phyloP scores from a whole-genome alignment of 2,797 vertebrate genomes.

The Microhierax caerulescens region DNA sequence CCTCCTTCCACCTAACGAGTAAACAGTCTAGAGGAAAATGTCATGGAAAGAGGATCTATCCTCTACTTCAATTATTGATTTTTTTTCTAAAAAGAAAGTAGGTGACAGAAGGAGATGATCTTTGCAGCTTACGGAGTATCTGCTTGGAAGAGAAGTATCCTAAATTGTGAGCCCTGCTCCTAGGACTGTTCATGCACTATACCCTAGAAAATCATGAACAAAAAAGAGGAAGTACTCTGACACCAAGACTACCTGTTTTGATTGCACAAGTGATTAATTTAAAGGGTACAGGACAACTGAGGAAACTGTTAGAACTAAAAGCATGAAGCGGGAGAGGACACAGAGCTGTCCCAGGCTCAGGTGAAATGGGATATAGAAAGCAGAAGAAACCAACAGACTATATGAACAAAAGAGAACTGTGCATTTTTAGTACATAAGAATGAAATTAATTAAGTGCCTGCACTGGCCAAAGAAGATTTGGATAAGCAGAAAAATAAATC shows the following conservation, averaged over 20 bases:
- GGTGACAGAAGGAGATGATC: background rate
- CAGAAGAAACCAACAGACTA: constrained; percentile 78
- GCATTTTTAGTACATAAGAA: constrained; percentile 71
- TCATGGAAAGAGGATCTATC: background rate
- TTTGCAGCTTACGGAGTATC: background rate
- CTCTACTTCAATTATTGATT: background rate
- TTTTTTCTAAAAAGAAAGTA: background rate
- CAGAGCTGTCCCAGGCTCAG: constrained; percentile 73
- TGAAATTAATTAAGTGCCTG: constrained; percentile 66
- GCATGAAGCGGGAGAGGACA: background rate
- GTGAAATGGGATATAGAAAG: constrained; percentile 75
- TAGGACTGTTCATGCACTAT: background rate
- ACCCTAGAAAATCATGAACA: background rate
- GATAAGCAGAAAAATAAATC: constrained; percentile 73
- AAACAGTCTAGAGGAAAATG: background rate
- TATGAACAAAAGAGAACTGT: constrained; percentile 64
- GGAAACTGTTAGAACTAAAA: background rate
- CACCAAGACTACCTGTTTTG: background rate
- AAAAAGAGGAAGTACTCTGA: background rate
- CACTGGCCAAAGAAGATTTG: constrained; percentile 69
- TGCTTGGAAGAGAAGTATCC: background rate
- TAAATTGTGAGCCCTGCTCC: background rate
- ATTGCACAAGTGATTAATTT: background rate
- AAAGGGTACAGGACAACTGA: constrained; percentile 39
- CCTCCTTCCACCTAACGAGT: background rate